Evolutionary conservation across 2,797 vertebrate genomes (phyloP).

Genomic region (Distichodus sexfasciatus): DNA sequence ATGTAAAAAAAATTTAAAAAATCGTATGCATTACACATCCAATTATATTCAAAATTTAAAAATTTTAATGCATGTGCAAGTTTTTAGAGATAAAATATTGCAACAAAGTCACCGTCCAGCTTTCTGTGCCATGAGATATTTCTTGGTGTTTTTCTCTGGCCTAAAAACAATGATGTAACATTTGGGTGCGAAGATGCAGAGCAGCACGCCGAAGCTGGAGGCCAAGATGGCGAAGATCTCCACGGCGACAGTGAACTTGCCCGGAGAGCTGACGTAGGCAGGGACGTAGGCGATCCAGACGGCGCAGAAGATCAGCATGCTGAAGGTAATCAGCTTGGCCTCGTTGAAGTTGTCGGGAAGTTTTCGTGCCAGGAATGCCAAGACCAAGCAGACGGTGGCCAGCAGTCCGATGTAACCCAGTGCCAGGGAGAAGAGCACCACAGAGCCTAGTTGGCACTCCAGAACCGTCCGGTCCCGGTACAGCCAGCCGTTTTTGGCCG

Average conservation of each 20-base stretch:
- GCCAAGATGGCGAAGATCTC: constrained; percentile 80
- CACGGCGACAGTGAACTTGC: constrained; percentile 74
- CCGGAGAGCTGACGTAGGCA: constrained; percentile 77
- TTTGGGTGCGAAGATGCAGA: constrained; percentile 61
- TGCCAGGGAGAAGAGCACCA: constrained; percentile 66
- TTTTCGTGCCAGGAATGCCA: constrained; percentile 77
- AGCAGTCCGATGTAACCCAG: constrained; percentile 77
- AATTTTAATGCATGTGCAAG: no score
- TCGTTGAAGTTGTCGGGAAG: no score
- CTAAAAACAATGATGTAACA: constrained; percentile 60
- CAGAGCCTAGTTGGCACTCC: constrained; percentile 71
- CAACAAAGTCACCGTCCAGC: constrained; percentile 26
- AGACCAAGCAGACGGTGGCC: constrained; percentile 71
- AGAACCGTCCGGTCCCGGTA: constrained; percentile 65
- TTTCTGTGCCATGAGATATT: constrained; percentile 50
- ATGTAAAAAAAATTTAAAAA: no score
- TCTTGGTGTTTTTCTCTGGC: constrained; percentile 59
- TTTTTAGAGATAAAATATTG: neutral
- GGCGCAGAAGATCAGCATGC: constrained; percentile 78
- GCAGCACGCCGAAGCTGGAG: constrained; percentile 76
- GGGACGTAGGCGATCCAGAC: constrained; percentile 79
- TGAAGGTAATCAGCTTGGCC: constrained; percentile 78
- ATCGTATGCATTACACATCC: no score
- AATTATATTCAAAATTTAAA: neutral
- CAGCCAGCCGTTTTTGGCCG: constrained; percentile 61